Conservation (phyloP, 2,888 invertebrate species). For the Dolichopus griseipennis region DNA sequence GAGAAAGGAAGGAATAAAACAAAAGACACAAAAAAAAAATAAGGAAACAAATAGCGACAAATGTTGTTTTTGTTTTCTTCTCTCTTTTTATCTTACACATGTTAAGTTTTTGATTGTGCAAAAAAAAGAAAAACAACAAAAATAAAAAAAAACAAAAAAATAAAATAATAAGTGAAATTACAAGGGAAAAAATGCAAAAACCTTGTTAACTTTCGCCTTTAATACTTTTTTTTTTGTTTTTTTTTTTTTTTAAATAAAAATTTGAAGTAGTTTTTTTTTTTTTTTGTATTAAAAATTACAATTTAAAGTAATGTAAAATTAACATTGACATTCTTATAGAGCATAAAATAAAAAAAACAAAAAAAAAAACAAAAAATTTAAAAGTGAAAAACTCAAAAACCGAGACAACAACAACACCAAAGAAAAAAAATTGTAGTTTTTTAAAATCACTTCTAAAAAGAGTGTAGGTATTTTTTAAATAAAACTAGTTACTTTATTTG, state of each 20-base stretch:
- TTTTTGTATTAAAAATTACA: not conserved
- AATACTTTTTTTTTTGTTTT: not conserved
- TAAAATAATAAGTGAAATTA: not conserved
- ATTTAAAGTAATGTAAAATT: not conserved
- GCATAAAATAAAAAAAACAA: too few relatives aligned
- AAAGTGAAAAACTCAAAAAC: too few relatives aligned
- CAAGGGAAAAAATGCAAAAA: conserved; percentile 1
- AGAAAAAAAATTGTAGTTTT: too few relatives aligned
- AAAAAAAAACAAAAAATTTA: too few relatives aligned
- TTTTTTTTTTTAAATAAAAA: too few relatives aligned
- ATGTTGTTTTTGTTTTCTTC: not conserved
- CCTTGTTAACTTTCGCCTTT: not conserved
- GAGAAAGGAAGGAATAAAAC: too few relatives aligned
- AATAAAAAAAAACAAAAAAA: not conserved
- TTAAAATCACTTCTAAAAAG: too few relatives aligned
- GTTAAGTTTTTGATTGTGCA: not conserved
- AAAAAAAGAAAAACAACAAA: not conserved
- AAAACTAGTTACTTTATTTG: too few relatives aligned
- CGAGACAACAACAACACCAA: too few relatives aligned
- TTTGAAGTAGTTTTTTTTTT: too few relatives aligned
- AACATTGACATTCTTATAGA: too few relatives aligned
- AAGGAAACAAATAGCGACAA: not conserved
- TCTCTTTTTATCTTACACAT: not conserved
- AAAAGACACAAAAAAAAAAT: not conserved
- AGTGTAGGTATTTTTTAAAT: too few relatives aligned